Percentiles rank a stretch among this genome's conserved stretches.
Conservation (phyloP, 2,797 vertebrate genomes). For the Harpia harpyja region DNA sequence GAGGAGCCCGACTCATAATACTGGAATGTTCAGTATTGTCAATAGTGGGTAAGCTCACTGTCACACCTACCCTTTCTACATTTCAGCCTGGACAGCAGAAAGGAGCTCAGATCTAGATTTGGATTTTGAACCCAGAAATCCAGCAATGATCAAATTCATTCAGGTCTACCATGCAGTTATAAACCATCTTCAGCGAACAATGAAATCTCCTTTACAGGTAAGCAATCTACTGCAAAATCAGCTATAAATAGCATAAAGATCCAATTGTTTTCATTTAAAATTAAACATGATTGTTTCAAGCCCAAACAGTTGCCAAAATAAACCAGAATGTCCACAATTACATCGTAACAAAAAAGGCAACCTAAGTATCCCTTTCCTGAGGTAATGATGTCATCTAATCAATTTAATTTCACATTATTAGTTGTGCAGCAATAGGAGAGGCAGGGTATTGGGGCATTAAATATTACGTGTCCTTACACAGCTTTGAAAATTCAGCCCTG, state of each 20-base stretch:
- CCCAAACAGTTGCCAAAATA: background rate
- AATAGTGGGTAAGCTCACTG: background rate
- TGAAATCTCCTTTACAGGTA: background rate
- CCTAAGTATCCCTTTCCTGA: background rate
- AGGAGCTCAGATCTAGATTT: background rate
- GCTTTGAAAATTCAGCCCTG: background rate
- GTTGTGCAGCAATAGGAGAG: background rate
- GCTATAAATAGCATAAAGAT: background rate
- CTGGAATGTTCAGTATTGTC: background rate
- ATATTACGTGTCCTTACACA: background rate
- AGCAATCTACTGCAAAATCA: background rate
- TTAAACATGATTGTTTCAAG: background rate
- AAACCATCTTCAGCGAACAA: background rate
- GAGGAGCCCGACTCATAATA: background rate
- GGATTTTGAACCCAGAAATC: background rate
- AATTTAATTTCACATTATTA: background rate
- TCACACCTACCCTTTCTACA: background rate
- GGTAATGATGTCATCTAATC: background rate
- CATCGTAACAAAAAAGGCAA: background rate
- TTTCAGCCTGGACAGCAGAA: background rate
- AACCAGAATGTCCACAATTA: background rate
- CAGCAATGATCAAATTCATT: background rate
- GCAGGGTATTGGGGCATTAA: background rate
- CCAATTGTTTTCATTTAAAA: background rate
- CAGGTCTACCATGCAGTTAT: background rate